Evolutionary conservation across 2,888 invertebrate species (phyloP), one percentile per base, ranked within the genome.

Genomic region (Augiades crinisus): DNA sequence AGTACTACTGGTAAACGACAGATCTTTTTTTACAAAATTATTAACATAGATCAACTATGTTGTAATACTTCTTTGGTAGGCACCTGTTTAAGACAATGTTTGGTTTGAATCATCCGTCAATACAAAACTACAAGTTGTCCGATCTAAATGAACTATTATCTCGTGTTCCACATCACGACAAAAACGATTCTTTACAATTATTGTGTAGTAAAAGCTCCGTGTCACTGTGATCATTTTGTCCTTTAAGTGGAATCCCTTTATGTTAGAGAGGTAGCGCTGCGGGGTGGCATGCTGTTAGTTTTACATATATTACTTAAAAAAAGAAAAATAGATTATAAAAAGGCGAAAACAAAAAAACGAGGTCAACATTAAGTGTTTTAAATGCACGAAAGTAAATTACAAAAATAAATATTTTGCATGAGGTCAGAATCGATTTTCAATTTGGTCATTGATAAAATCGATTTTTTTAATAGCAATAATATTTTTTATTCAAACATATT

Each of bases 51-150:
- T 12, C n/a, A 37, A 22, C 21, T 38, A 31, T n/a, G 14, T 16
- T 17, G 6, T 8, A 40, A 33, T 49, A 49, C 22, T 40, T 40
- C 40, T 49, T 49, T 49, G 47, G 47, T 40, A 17, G 33, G 33
- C 16, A 40, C 47, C 31, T 33, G 38, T 22, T 38, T 31, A 22
- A 14, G 12, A 8, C 33, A 40, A 40, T 19, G 22, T 27, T 12
- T 31, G 13, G 17, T 17, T n/a, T 12, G 5, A 13, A 6, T 16
- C 33, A 37, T 37, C 30, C 46, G 14, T 36, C 12, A n/a, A 22
- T 47, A 24, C 14, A 41, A 40, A 24, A 49, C 16, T 40, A 22
- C 10, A 12, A 33, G 10, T 22, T 5, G 8, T 30, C 27, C 13
- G 7, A 33, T 38, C 47, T 46, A 47, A 19, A 21, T 37, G 30